These are phyloP conservation scores for Drosophila pachea DNA, from an alignment of 1,140 invertebrate genomes.

Conservation along the genomic window DNA sequence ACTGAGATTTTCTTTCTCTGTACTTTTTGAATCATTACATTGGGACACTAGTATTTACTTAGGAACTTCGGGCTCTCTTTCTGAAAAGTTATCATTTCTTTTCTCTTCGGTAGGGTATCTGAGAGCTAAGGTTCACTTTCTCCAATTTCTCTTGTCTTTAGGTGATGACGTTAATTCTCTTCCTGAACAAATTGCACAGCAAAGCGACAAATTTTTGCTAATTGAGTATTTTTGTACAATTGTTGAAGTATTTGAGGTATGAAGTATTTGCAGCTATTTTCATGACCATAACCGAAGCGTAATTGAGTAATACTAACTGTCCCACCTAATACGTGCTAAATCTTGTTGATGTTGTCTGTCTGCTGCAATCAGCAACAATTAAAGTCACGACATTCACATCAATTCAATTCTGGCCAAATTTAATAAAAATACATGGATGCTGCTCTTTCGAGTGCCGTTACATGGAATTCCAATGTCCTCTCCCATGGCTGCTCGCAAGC, in stretches of 20 bases:
- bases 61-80: too few relatives aligned
- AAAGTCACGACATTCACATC: neutral
- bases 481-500: neutral
- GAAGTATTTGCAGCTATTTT: neutral
- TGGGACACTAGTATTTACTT: too few relatives aligned
- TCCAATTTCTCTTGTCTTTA: conserved; percentile 24
- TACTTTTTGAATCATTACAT: too few relatives aligned
- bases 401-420: too few relatives aligned
- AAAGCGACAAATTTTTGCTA: conserved; percentile 46
- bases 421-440: conserved; percentile 1
- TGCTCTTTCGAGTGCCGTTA: neutral
- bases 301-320: too few relatives aligned
- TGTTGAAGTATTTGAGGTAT: conserved; percentile 23
- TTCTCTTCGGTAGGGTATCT: neutral
- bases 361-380: conserved; percentile 10
- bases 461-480: neutral
- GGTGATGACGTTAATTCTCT: conserved; percentile 18
- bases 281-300: too few relatives aligned
- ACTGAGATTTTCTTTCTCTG: too few relatives aligned
- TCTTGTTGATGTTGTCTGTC: neutral
- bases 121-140: conserved; percentile 9
- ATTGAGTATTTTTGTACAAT: conserved; percentile 39
- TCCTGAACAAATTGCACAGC: conserved; percentile 31
- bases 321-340: too few relatives aligned
- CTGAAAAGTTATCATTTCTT: too few relatives aligned